Base-by-base conservation (phyloP, 2,888 invertebrate genomes). In the Dasysyrphus albostriatus region DNA sequence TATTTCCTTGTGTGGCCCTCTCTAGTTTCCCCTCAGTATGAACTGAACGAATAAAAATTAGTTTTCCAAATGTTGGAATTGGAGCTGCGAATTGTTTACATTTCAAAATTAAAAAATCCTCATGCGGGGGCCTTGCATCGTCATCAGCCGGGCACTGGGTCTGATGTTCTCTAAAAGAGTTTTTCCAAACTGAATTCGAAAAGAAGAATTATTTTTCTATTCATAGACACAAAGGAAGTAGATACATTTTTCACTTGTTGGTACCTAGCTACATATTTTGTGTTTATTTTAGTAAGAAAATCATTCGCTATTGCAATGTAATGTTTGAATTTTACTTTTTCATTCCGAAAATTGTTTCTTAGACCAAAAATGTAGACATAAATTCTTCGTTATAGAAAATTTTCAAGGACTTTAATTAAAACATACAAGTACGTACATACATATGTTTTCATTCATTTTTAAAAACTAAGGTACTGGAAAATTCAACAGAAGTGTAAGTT, bases 151-250 rank as follows among this genome's bases (percentile, higher is more conserved):
- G 49, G 10, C 19, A 49, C 19, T 19, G 9, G 47, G 16, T 19
- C 16, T 47, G 47, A 47, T 49, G 16, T 49, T 19, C 49, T 10
- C 5, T 0, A 16, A 49, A 16, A 19, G 47, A 47, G 44, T 47
- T 47, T 24, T 47, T 47, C 16, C 47, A 47, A 49, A 49, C 19
- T 16, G 16, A 49, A 49, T 19, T 19, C 1, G 24, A 9, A 49
- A 19, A 49, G 10, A 2, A n/a, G 9, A 56, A 56, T 58, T 0
- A 16, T 58, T 58, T 58, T 58, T 58, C 56, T 58, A 34, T 58
- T 58, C 56, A 58, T 58, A 58, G 56, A 32, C 10, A 58, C n/a
- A 58, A 32, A 58, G 29, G 29, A 58, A 32, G 56, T 29, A 56
- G 14, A 32, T 56, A 32, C 8, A n/a, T 56, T 9, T 56, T 56